These are phyloP conservation scores for Steatornis caripensis DNA, from an alignment of 2,113 vertebrate species.

Conservation along the genomic window DNA sequence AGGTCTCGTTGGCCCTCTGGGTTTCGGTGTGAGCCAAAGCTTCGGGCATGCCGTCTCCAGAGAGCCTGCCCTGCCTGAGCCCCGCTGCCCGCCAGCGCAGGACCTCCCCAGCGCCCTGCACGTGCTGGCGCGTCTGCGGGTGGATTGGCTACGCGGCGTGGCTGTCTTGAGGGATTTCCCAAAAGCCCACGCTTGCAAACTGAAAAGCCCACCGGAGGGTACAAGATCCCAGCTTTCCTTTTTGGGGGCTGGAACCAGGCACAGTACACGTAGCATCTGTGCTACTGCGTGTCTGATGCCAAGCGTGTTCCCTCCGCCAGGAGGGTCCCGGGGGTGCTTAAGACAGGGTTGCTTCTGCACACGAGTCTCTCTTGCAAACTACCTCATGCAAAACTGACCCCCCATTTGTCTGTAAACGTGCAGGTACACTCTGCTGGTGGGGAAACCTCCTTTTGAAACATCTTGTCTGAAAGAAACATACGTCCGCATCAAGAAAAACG, in stretches of 20 bases:
- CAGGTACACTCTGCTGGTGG: conserved; percentile 95
- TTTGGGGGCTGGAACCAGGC: not conserved
- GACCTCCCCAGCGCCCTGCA: fast-evolving
- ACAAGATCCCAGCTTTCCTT: not conserved
- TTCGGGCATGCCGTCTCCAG: not conserved
- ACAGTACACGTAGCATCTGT: fast-evolving
- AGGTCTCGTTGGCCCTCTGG: not conserved
- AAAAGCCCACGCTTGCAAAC: fast-evolving
- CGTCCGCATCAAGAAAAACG: conserved; percentile 94
- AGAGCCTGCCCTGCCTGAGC: not conserved
- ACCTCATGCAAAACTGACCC: not conserved
- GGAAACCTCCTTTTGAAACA: conserved; percentile 96
- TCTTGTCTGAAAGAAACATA: conserved; percentile 96
- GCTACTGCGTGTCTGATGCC: fast-evolving
- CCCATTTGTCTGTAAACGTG: not conserved
- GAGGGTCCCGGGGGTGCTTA: not conserved
- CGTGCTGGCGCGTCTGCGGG: fast-evolving
- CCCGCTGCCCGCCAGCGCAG: fast-evolving
- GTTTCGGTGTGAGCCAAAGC: not conserved
- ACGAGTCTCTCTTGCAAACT: not conserved
- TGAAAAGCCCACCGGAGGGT: not conserved
- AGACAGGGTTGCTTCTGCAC: fast-evolving
- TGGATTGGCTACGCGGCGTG: fast-evolving
- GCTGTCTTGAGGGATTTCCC: not conserved
- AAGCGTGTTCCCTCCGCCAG: not conserved